Percentiles rank a stretch among this genome's conserved stretches.
Conservation (phyloP, 1,140 invertebrate species). For the Drosophila pachea region DNA sequence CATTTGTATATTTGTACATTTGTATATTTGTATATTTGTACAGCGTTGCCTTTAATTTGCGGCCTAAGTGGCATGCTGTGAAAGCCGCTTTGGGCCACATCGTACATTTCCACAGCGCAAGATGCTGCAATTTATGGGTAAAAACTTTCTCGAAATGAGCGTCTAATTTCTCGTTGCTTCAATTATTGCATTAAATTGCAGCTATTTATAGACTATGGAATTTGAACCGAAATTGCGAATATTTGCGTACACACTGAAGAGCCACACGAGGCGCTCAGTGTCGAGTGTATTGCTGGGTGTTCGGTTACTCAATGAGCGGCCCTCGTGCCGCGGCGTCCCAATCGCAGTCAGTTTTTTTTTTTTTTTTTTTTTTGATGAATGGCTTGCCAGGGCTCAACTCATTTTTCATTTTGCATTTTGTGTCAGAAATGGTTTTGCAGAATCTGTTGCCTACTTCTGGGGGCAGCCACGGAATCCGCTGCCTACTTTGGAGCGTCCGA, state of each 20-base stretch:
- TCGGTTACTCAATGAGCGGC: constrained; percentile 15
- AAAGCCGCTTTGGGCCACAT: constrained; percentile 26
- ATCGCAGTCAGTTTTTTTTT: too few relatives aligned
- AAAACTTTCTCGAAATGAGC: constrained; percentile 4
- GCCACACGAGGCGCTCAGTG: too few relatives aligned
- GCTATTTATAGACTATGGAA: too few relatives aligned
- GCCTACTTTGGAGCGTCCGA: constrained; percentile 33
- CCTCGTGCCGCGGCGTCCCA: not conserved
- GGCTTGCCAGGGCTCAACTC: constrained; percentile 14
- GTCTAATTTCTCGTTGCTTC: constrained; percentile 2
- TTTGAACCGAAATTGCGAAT: too few relatives aligned
- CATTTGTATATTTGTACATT: constrained; percentile 37
- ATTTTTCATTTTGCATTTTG: constrained; percentile 17
- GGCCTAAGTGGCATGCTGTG: constrained; percentile 31
- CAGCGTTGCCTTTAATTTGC: constrained; percentile 56
- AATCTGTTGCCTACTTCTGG: constrained; percentile 11
- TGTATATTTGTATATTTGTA: constrained; percentile 36
- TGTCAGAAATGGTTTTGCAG: constrained; percentile 6
- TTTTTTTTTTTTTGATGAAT: constrained; percentile 28
- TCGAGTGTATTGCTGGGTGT: not conserved
- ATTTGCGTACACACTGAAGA: too few relatives aligned
- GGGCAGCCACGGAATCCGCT: not conserved
- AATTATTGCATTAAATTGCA: constrained; percentile 43
- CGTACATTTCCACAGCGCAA: constrained; percentile 27
- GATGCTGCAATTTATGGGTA: constrained; percentile 10